Conservation (phyloP, 2,888 invertebrate genomes). For the Nymphalis urticae region DNA sequence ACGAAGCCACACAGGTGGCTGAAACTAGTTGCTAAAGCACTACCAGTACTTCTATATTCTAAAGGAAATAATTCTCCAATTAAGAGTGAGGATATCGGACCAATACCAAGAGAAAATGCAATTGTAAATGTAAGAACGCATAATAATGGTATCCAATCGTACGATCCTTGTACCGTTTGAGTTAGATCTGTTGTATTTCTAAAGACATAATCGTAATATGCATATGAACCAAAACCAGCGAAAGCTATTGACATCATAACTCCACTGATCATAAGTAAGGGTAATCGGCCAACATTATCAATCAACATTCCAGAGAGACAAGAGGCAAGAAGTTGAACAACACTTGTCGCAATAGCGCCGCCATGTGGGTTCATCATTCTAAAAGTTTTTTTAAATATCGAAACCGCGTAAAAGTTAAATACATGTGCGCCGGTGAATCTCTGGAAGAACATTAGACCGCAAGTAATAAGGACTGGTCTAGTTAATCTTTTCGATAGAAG, state of each 20-base stretch:
- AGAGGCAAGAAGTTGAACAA: constrained; percentile 91
- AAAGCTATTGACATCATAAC: constrained; percentile 92
- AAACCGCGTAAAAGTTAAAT: constrained; percentile 91
- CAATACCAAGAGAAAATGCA: constrained; percentile 90
- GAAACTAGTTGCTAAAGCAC: constrained; percentile 88
- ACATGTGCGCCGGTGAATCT: constrained; percentile 91
- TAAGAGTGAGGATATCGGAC: constrained; percentile 87
- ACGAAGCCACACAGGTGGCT: constrained; percentile 93
- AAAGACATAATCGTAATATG: constrained; percentile 87
- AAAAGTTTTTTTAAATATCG: constrained; percentile 92
- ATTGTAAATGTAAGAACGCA: constrained; percentile 92
- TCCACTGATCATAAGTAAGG: constrained; percentile 90
- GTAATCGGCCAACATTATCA: constrained; percentile 91
- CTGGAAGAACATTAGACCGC: constrained; percentile 94
- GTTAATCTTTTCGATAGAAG: constrained; percentile 71
- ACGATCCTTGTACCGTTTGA: constrained; percentile 74
- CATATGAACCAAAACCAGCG: constrained; percentile 91
- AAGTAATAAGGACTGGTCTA: constrained; percentile 89
- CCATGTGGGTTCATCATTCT: constrained; percentile 89
- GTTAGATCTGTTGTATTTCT: constrained; percentile 59
- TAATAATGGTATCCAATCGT: constrained; percentile 91
- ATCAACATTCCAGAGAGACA: constrained; percentile 90
- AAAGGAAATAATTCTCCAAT: constrained; percentile 87
- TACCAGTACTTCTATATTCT: constrained; percentile 86
- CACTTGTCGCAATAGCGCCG: constrained; percentile 91